Evolutionary conservation across 53 echinoderm and acorn worm species (phyloP).

Genomic region (Holothuria leucospilota): DNA sequence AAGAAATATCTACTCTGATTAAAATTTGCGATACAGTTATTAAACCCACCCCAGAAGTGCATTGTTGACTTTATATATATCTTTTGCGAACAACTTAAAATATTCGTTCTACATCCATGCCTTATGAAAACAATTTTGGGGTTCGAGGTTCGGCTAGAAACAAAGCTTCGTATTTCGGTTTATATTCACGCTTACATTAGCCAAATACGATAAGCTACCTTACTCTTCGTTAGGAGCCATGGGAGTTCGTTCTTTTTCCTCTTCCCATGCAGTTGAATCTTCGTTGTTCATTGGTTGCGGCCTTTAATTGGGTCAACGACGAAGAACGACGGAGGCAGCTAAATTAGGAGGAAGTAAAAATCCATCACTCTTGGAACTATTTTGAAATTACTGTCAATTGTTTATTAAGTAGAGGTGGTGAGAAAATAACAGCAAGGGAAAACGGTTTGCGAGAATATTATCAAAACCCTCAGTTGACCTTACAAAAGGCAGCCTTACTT

Average conservation of each 20-base stretch:
- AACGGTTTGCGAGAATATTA: not conserved
- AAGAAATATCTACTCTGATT: not conserved
- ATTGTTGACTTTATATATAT: too few relatives aligned
- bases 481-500: too few relatives aligned
- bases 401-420: slow-evolving; percentile 22
- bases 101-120: too few relatives aligned
- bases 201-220: slow-evolving; percentile 9
- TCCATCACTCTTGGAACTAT: slow-evolving; percentile 20
- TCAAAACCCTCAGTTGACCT: too few relatives aligned
- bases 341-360: slow-evolving; percentile 25
- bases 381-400: slow-evolving; percentile 32
- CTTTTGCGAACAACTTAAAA: too few relatives aligned
- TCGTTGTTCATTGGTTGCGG: not conserved
- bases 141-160: too few relatives aligned
- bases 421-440: slow-evolving; percentile 15
- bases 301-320: slow-evolving; percentile 32
- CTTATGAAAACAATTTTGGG: too few relatives aligned
- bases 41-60: not conserved
- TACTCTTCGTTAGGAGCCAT: not conserved
- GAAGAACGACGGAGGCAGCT: slow-evolving; percentile 25
- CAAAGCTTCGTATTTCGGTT: too few relatives aligned
- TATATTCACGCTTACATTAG: too few relatives aligned
- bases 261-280: not conserved
- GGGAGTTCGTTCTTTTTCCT: slow-evolving; percentile 14
- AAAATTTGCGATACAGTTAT: slow-evolving; percentile 10